Evolutionary conservation across 2,113 vertebrate genomes (phyloP).

Genomic region (Notechis scutatus): DNA sequence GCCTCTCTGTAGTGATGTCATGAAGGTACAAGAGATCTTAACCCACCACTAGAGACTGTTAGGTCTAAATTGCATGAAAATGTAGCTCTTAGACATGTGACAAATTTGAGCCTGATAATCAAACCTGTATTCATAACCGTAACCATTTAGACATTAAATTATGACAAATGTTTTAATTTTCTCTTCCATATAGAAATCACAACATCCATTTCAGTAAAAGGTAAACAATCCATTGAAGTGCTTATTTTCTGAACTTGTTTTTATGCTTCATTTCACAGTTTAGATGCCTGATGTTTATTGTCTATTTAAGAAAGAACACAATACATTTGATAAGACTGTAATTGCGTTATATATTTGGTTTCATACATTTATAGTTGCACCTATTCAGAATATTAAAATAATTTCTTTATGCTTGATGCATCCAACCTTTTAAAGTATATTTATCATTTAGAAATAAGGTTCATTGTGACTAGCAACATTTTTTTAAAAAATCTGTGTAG

Average conservation of each 20-base stretch:
- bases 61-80: background rate
- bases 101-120: background rate
- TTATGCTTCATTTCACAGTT: conserved; percentile 36
- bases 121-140: background rate
- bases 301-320: conserved; percentile 32
- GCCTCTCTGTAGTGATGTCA: background rate
- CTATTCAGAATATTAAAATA: conserved; percentile 57
- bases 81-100: background rate
- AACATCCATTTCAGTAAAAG: background rate
- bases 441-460: conserved; percentile 33
- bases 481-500: conserved; percentile 52
- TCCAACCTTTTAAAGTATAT: conserved; percentile 60
- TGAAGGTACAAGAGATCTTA: background rate
- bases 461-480: conserved; percentile 61
- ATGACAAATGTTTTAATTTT: background rate
- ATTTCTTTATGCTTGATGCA: conserved; percentile 64
- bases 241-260: conserved; percentile 3
- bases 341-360: conserved; percentile 55
- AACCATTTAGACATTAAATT: background rate
- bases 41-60: background rate
- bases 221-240: conserved; percentile 45
- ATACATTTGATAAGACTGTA: background rate
- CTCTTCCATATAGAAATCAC: background rate
- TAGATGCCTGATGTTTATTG: conserved; percentile 27
- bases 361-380: conserved; percentile 49